Percentiles rank a stretch among this genome's conserved stretches.
These are phyloP conservation scores for Charanyca ferruginea DNA, from an alignment of 2,888 invertebrate genomes.

Conservation along the genomic window DNA sequence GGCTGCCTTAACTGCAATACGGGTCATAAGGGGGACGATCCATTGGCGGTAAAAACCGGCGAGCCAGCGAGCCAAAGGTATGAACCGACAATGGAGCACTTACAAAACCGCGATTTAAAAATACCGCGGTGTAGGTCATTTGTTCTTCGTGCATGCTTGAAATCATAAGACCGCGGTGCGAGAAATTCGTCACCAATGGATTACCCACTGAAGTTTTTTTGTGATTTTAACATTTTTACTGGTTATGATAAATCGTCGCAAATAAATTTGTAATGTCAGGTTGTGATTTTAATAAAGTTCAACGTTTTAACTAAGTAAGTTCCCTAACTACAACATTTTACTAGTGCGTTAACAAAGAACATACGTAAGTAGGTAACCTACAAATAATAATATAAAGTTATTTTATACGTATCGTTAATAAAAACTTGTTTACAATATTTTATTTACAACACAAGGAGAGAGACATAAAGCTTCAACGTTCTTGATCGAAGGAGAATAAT, in stretches of 20 bases:
- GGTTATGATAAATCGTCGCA: neutral
- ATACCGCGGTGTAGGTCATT: no score
- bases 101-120: no score
- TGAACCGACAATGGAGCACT: no score
- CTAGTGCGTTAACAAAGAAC: slow-evolving; percentile 38
- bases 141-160: no score
- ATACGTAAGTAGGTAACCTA: slow-evolving; percentile 28
- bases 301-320: slow-evolving; percentile 14
- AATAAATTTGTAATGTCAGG: neutral
- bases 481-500: neutral
- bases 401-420: slow-evolving; percentile 26
- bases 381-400: slow-evolving; percentile 24
- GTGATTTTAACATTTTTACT: neutral
- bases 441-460: slow-evolving; percentile 64
- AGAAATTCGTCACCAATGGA: no score
- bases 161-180: no score
- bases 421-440: slow-evolving; percentile 55
- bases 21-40: no score
- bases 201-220: no score
- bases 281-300: slow-evolving; percentile 12
- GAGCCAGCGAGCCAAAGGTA: no score
- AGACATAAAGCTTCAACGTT: slow-evolving; percentile 29
- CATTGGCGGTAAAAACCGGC: no score
- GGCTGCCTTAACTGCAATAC: neutral
- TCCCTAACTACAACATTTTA: slow-evolving; percentile 28